Conservation (phyloP, 2,888 invertebrate genomes). For the Octonoba sinensis region DNA sequence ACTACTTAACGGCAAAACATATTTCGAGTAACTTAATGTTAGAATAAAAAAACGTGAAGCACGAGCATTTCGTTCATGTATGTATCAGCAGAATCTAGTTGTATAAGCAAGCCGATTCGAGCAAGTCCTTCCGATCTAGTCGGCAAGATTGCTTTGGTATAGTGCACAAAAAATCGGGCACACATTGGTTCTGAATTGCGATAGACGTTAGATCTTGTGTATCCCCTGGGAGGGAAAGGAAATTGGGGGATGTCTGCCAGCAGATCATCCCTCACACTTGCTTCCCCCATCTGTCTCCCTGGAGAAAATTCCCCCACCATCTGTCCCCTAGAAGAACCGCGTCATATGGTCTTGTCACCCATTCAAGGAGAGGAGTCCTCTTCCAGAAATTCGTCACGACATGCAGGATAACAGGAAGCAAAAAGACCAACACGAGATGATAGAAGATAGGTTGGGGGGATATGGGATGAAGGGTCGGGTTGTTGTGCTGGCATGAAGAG, state of each 20-base stretch:
- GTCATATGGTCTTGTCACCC: slow-evolving; percentile 54
- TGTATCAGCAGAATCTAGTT: no score
- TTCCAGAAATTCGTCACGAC: slow-evolving; percentile 58
- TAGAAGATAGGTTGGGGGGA: slow-evolving; percentile 7
- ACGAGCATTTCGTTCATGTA: no score
- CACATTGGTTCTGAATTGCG: slow-evolving; percentile 25
- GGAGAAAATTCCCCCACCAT: slow-evolving; percentile 32
- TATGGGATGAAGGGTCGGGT: slow-evolving; percentile 3
- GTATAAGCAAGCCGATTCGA: background rate
- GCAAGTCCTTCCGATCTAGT: slow-evolving; percentile 11
- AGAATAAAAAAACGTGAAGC: no score
- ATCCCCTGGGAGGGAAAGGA: slow-evolving; percentile 27
- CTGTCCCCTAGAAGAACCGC: slow-evolving; percentile 38
- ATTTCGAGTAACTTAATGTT: no score
- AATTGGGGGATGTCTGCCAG: slow-evolving; percentile 43
- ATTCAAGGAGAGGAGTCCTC: slow-evolving; percentile 43
- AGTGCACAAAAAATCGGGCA: slow-evolving; percentile 8
- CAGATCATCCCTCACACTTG: slow-evolving; percentile 48
- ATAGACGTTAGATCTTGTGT: slow-evolving; percentile 38
- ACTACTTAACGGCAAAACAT: no score
- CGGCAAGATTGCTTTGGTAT: slow-evolving; percentile 1
- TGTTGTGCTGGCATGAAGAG: slow-evolving; percentile 18
- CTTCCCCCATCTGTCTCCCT: slow-evolving; percentile 41
- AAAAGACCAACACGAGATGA: slow-evolving; percentile 14
- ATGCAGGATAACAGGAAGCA: slow-evolving; percentile 48